These are phyloP conservation scores for Platysteira castanea DNA, from an alignment of 2,113 vertebrate genomes.

Conservation along the genomic window DNA sequence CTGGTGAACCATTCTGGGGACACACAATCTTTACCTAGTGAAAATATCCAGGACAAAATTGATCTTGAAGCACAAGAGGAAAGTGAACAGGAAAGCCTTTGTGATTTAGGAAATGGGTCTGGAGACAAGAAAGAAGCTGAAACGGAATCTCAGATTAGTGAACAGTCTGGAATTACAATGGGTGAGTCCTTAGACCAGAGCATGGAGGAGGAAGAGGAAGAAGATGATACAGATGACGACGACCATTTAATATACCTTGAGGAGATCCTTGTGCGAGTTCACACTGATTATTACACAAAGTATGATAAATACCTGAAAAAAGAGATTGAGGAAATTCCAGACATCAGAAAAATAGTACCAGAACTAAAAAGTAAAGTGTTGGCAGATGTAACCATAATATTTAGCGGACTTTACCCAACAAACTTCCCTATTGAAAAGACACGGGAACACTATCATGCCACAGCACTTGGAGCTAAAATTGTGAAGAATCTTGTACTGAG, in stretches of 20 bases:
- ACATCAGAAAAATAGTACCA: slow-evolving; percentile 92
- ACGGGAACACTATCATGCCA: slow-evolving; percentile 91
- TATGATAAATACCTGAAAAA: slow-evolving; percentile 84
- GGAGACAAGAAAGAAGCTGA: slow-evolving; percentile 86
- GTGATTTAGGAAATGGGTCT: slow-evolving; percentile 84
- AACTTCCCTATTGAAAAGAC: slow-evolving; percentile 93
- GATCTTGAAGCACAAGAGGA: slow-evolving; percentile 66
- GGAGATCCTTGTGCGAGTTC: slow-evolving; percentile 90
- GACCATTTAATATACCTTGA: slow-evolving; percentile 96
- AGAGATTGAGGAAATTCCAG: slow-evolving; percentile 79
- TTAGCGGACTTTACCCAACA: slow-evolving; percentile 94
- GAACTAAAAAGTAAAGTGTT: slow-evolving; percentile 89
- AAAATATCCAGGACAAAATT: slow-evolving; percentile 13
- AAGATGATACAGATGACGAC: slow-evolving; percentile 83
- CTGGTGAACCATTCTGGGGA: slow-evolving; percentile 48
- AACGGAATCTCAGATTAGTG: slow-evolving; percentile 94
- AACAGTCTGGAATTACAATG: slow-evolving; percentile 90
- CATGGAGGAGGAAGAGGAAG: slow-evolving; percentile 88
- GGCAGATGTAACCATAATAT: slow-evolving; percentile 82
- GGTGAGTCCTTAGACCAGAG: slow-evolving; percentile 92
- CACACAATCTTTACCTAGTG: background rate
- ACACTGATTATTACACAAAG: slow-evolving; percentile 85
- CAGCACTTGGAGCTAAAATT: slow-evolving; percentile 88
- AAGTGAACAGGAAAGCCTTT: slow-evolving; percentile 69
- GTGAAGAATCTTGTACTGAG: slow-evolving; percentile 79